These are phyloP conservation scores for Anorthoa munda DNA, from an alignment of 2,888 invertebrate genomes.

Conservation along the genomic window DNA sequence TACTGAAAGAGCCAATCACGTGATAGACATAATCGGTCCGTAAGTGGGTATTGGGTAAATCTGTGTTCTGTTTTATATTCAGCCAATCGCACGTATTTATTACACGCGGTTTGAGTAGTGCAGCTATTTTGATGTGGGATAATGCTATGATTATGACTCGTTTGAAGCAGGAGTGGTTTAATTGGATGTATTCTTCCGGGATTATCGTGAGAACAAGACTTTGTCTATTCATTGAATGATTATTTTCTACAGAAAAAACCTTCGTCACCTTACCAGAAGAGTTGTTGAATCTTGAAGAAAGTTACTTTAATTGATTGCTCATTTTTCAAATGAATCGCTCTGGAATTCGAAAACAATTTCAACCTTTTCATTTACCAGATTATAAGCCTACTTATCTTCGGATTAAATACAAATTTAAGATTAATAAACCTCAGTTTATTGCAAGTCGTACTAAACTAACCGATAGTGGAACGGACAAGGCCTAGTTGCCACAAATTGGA, in stretches of 20 bases:
- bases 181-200: neutral
- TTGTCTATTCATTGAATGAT: neutral
- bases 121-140: neutral
- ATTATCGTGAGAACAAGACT: neutral
- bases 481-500: slow-evolving; percentile 37
- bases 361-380: slow-evolving; percentile 10
- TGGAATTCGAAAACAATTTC: neutral
- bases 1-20: slow-evolving; percentile 51
- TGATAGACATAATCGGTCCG: slow-evolving; percentile 59
- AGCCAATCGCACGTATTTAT: slow-evolving; percentile 23
- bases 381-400: slow-evolving; percentile 14
- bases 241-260: neutral
- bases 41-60: slow-evolving; percentile 38
- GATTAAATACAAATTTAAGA: slow-evolving; percentile 29
- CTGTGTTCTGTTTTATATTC: slow-evolving; percentile 43
- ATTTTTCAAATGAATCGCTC: neutral
- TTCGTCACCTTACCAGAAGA: neutral
- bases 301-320: neutral
- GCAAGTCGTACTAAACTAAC: slow-evolving; percentile 4
- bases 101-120: neutral
- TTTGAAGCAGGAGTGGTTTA: neutral
- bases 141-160: neutral
- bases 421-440: slow-evolving; percentile 33
- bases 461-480: slow-evolving; percentile 47
- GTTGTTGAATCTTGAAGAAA: no score